These are phyloP conservation scores for Coturnix japonica DNA, from an alignment of 2,113 vertebrate species.

Conservation along the genomic window DNA sequence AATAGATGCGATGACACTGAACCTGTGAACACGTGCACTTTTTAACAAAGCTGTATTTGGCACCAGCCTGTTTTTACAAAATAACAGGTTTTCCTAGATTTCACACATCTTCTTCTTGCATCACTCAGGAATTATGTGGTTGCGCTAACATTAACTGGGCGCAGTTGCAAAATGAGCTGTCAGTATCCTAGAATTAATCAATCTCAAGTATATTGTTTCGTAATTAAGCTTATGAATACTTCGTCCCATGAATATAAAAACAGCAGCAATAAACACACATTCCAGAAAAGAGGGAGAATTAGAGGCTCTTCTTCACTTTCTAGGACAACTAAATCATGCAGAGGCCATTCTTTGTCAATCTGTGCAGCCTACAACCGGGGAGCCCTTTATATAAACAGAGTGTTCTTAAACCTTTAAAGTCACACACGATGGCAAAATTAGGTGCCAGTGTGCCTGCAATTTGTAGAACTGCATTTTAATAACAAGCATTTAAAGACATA, in stretches of 20 bases:
- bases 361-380: neutral
- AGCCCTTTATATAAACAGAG: neutral
- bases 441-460: neutral
- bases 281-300: slow-evolving; percentile 14
- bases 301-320: slow-evolving; percentile 23
- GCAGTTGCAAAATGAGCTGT: slow-evolving; percentile 38
- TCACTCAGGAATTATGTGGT: slow-evolving; percentile 56
- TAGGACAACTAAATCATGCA: neutral
- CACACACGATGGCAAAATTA: neutral
- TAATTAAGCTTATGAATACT: slow-evolving; percentile 55
- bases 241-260: slow-evolving; percentile 35
- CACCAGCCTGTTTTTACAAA: slow-evolving; percentile 34
- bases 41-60: neutral
- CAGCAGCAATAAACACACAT: slow-evolving; percentile 33
- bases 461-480: neutral
- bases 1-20: neutral
- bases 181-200: slow-evolving; percentile 58
- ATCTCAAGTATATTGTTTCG: slow-evolving; percentile 43
- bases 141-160: slow-evolving; percentile 23
- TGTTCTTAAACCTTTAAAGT: neutral
- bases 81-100: slow-evolving; percentile 63
- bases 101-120: slow-evolving; percentile 49
- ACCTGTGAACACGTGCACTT: neutral
- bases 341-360: neutral
- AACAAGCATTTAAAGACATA: neutral